Evolutionary conservation across 2,113 vertebrate species (phyloP), one percentile per base, ranked within the genome.

Genomic region (Puffinus mauretanicus): DNA sequence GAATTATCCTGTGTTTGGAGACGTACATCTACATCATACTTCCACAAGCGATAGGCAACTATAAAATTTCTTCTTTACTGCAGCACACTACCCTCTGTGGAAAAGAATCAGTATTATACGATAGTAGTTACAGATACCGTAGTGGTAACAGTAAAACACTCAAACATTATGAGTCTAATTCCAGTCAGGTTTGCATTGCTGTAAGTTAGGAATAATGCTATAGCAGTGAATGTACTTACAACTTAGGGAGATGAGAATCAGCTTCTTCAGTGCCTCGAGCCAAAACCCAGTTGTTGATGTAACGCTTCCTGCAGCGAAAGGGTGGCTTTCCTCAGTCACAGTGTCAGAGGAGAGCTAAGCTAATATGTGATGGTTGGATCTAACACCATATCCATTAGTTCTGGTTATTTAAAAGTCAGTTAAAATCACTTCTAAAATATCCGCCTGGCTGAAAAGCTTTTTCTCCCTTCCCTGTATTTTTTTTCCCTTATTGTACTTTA

Each of bases 331-430:
- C 21, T 40, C 36, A 92, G 75, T 73, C 40, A 32, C 52, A 42
- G 8, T 54, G 71, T 76, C 82, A 93, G 62, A 58, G 75, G 58
- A 77, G 42, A 88, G n/a, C 55, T 86, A 34, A 55, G 46, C 61
- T 78, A 12, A 46, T 66, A 51, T 2, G 24, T 51, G 47, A 17
- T 87, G 27, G 66, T 80, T 94, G 52, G 52, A 71, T 78, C 67
- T 71, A 81, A 81, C 71, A 79, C 60, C 24, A 21, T 46, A 72
- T 47, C 65, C 52, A n/a, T 89, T 81, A 72, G 46, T 94, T 96
- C 52, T 87, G 47, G 42, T 70, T 82, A 61, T 83, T 86, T 88
- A 91, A 93, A 96, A 96, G 38, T 38, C 72, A 78, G 12, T 86
- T 83, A 88, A 94, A 94, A 62, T 88, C 8, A 51, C 62, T 92